Conservation (phyloP, 2,888 invertebrate genomes). For the Neria commutata region DNA sequence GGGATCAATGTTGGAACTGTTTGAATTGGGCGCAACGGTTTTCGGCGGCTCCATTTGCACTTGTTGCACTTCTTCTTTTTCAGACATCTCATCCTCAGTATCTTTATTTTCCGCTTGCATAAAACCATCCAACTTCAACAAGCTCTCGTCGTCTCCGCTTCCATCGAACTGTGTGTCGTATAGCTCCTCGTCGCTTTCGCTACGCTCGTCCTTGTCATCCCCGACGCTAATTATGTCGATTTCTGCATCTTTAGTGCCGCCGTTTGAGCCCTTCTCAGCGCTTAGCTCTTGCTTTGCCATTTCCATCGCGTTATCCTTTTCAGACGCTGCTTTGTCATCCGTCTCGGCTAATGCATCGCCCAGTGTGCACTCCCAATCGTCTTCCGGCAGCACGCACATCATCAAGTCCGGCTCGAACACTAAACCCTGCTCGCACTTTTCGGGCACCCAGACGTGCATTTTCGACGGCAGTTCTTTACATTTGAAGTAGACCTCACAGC, state of each 20-base stretch:
- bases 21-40: slow-evolving; percentile 11
- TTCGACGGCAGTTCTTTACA: slow-evolving; percentile 51
- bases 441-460: slow-evolving; percentile 58
- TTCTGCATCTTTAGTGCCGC: slow-evolving; percentile 33
- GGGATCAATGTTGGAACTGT: slow-evolving; percentile 48
- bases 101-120: slow-evolving; percentile 43
- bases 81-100: slow-evolving; percentile 13
- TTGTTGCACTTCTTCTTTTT: slow-evolving; percentile 18
- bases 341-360: too few relatives aligned
- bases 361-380: slow-evolving; percentile 60
- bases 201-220: slow-evolving; percentile 38
- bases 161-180: slow-evolving; percentile 39
- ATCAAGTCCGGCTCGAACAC: slow-evolving; percentile 57
- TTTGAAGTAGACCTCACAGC: slow-evolving; percentile 59
- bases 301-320: slow-evolving; percentile 1
- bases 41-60: not conserved
- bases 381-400: slow-evolving; percentile 60
- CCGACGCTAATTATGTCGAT: slow-evolving; percentile 42
- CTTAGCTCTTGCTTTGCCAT: slow-evolving; percentile 1
- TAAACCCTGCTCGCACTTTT: slow-evolving; percentile 56
- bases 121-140: slow-evolving; percentile 43
- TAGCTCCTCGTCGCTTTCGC: slow-evolving; percentile 42
- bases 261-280: slow-evolving; percentile 1
- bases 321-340: too few relatives aligned
- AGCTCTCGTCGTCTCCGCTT: slow-evolving; percentile 55